A percentile compares a stretch with the other conserved stretches of the same genome.
phyloP scores from a whole-genome alignment of 2,113 vertebrate species.

The rat (Rattus norvegicus) region GRCr8 NC_086024.1:79708001-79708500 shows the following conservation, averaged over 20 bases:
- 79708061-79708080: background rate
- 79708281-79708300: slow-evolving; percentile 49
- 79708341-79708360: slow-evolving; percentile 23
- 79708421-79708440: slow-evolving; percentile 32
- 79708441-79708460: slow-evolving; percentile 54
- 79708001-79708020: background rate
- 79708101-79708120: slow-evolving; percentile 7
- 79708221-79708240: background rate
- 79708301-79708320: slow-evolving; percentile 27
- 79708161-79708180: background rate
- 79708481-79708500: slow-evolving; percentile 29
- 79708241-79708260: slow-evolving; percentile 1
- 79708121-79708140: background rate
- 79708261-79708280: slow-evolving; percentile 38
- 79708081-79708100: slow-evolving; percentile 41
- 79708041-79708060: background rate
- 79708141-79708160: background rate
- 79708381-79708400: slow-evolving; percentile 41
- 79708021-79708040: background rate
- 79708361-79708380: background rate
- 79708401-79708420: slow-evolving; percentile 42
- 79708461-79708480: slow-evolving; percentile 46
- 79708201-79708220: background rate
- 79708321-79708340: slow-evolving; percentile 60
- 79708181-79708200: background rate